phyloP scores from a whole-genome alignment of 2,888 invertebrate species.

The Heteropelma amictum region DNA sequence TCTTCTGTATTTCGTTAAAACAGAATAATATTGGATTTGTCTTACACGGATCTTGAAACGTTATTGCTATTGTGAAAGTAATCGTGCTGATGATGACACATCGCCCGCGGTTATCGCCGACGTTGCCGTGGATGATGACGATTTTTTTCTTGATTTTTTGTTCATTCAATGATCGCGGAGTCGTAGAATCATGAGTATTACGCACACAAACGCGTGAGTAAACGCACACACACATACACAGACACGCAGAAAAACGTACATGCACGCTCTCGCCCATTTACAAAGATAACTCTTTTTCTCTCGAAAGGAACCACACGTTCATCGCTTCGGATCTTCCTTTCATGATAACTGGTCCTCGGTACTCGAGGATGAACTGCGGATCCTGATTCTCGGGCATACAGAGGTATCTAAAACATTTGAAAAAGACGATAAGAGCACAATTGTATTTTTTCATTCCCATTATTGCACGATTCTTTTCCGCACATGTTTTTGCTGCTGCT shows the following conservation, averaged over 20 bases:
- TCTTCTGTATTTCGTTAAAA: constrained; percentile 28
- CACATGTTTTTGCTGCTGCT: not conserved
- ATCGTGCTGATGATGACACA: constrained; percentile 43
- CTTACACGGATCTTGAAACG: constrained; percentile 49
- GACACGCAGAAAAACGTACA: not conserved
- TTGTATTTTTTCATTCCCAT: too few species aligned
- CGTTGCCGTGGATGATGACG: constrained; percentile 1
- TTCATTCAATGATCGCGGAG: constrained; percentile 22
- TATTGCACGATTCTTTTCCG: not conserved
- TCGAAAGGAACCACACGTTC: constrained; percentile 93
- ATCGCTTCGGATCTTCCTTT: constrained; percentile 96
- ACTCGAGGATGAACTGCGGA: constrained; percentile 89
- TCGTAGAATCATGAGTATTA: too few species aligned
- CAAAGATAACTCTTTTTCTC: constrained; percentile 73
- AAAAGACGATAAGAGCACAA: not conserved
- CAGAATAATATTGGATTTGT: constrained; percentile 43
- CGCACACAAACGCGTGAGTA: not conserved
- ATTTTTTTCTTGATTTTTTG: constrained; percentile 2
- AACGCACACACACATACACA: constrained; percentile 20
- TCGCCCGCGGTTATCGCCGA: constrained; percentile 23
- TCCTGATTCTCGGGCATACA: constrained; percentile 90
- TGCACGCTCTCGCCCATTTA: constrained; percentile 56
- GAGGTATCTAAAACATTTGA: constrained; percentile 82
- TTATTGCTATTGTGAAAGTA: constrained; percentile 64
- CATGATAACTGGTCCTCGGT: constrained; percentile 93